Evolutionary conservation across 2,888 invertebrate genomes (phyloP).

Genomic region (Piscicola geometra): DNA sequence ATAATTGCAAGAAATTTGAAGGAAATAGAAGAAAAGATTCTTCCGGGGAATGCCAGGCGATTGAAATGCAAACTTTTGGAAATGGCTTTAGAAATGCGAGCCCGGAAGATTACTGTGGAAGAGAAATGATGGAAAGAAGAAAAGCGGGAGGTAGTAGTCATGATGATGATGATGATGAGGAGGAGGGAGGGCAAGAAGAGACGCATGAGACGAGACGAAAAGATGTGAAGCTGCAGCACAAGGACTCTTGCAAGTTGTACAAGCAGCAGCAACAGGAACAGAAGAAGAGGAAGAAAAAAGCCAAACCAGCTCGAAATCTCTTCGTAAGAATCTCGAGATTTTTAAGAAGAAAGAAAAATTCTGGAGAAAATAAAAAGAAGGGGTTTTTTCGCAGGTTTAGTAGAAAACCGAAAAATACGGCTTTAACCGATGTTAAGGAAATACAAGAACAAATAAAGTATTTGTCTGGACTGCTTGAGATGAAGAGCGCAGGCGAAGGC

Average conservation of each 20-base stretch:
- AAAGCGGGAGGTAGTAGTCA: too few species aligned
- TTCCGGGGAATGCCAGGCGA: not conserved
- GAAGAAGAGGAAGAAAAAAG: not conserved
- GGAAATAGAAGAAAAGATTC: not conserved
- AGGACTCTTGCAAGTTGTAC: not conserved
- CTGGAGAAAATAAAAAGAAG: not conserved
- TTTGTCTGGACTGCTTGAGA: not conserved
- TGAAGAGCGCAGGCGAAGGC: not conserved
- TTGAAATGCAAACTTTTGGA: slow-evolving; percentile 10
- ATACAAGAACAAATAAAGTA: not conserved
- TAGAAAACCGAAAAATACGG: too few species aligned
- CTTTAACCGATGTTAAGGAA: not conserved
- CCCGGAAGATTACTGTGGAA: too few species aligned
- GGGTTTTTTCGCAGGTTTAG: not conserved
- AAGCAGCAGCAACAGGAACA: not conserved
- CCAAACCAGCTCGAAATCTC: too few species aligned
- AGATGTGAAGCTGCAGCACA: not conserved
- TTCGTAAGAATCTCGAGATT: not conserved
- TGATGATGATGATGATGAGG: not conserved
- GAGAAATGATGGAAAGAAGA: too few species aligned
- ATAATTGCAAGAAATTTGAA: not conserved
- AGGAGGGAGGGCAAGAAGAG: not conserved
- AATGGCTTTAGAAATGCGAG: not conserved
- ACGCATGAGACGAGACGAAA: not conserved
- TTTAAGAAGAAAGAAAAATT: not conserved